A percentile compares a stretch with the other conserved stretches of the same genome.
phyloP scores from a whole-genome alignment of 2,113 vertebrate species.

The Petrocephalus microphthalmus region DNA sequence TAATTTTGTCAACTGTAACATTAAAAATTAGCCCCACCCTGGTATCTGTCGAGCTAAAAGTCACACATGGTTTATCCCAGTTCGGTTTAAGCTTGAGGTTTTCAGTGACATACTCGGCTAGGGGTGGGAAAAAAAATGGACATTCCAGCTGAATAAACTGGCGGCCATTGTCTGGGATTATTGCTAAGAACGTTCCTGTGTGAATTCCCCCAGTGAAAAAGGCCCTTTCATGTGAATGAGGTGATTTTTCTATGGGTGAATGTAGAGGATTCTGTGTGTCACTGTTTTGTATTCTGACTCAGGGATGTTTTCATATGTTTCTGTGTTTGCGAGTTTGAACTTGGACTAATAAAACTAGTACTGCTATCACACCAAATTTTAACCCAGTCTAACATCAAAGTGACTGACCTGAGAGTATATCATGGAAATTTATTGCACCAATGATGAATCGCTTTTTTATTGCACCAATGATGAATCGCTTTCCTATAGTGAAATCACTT shows the following conservation, averaged over 20 bases:
- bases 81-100: background rate
- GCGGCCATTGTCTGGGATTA: background rate
- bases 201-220: background rate
- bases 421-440: too few relatives aligned
- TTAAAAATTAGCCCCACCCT: background rate
- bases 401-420: background rate
- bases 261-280: background rate
- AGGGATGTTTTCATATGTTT: background rate
- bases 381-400: background rate
- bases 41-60: background rate
- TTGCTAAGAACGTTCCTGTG: background rate
- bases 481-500: background rate
- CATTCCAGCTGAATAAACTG: conserved; percentile 1
- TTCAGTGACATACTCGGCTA: background rate
- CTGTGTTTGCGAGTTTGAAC: background rate
- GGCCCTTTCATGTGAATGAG: background rate
- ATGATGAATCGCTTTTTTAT: background rate
- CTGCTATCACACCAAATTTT: background rate
- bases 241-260: background rate
- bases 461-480: background rate
- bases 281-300: background rate
- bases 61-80: background rate
- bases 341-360: background rate
- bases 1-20: background rate
- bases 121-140: background rate